These are phyloP conservation scores for Rhingia campestris DNA, from an alignment of 2,888 invertebrate species.

Conservation along the genomic window DNA sequence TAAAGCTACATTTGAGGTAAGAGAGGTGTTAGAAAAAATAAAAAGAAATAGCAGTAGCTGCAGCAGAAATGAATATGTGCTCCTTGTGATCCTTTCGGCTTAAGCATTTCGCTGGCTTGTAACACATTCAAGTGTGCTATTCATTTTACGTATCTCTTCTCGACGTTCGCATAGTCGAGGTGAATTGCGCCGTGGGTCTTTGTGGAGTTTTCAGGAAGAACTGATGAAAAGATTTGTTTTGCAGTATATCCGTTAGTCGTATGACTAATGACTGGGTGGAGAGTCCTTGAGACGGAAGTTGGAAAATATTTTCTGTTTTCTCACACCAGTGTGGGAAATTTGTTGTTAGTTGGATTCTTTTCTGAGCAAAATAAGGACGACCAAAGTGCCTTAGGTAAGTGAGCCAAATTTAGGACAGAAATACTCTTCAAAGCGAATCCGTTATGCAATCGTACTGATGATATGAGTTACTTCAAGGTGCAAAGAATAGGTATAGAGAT, in stretches of 20 bases:
- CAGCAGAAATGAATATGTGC: slow-evolving; percentile 53
- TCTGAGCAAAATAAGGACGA: slow-evolving; percentile 13
- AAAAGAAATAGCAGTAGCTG: neutral
- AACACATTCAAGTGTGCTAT: slow-evolving; percentile 72
- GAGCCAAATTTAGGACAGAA: slow-evolving; percentile 49
- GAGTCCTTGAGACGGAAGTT: slow-evolving; percentile 70
- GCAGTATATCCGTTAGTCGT: slow-evolving; percentile 71
- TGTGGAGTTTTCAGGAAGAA: slow-evolving; percentile 60
- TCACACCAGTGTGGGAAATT: slow-evolving; percentile 36
- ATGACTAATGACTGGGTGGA: slow-evolving; percentile 73
- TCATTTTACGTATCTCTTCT: slow-evolving; percentile 64
- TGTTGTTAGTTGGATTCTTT: slow-evolving; percentile 21
- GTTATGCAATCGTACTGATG: slow-evolving; percentile 41
- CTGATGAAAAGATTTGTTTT: slow-evolving; percentile 74
- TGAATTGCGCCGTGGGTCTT: slow-evolving; percentile 52
- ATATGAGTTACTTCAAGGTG: slow-evolving; percentile 22
- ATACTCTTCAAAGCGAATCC: slow-evolving; percentile 41
- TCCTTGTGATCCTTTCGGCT: slow-evolving; percentile 62
- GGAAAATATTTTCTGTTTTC: slow-evolving; percentile 45
- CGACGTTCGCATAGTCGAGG: slow-evolving; percentile 1
- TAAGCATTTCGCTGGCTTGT: slow-evolving; percentile 69
- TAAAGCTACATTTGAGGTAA: slow-evolving; percentile 42
- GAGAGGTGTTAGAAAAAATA: slow-evolving; percentile 25
- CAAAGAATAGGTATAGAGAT: neutral
- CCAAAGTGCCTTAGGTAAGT: slow-evolving; percentile 46